Percentiles rank a stretch among this genome's conserved stretches.
Evolutionary conservation across 2,113 vertebrate genomes (phyloP).

Genomic region (Sterrhoptilus dennistouni): DNA sequence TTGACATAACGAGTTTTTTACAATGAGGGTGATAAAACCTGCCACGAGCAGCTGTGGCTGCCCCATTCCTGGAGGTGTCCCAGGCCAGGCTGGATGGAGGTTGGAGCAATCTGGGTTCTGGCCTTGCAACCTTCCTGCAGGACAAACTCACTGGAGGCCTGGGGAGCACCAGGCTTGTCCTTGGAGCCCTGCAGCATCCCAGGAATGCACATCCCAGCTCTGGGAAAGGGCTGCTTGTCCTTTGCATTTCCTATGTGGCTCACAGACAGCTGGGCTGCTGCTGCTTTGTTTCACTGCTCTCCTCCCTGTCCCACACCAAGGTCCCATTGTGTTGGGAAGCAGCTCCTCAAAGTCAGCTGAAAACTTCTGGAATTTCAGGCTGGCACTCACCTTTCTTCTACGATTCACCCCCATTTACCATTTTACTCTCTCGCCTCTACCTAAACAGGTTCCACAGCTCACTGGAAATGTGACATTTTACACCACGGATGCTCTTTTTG

Average conservation of each 20-base stretch:
- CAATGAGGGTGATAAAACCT: neutral
- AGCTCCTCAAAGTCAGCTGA: neutral
- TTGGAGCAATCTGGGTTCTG: neutral
- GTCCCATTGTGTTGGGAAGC: accelerated
- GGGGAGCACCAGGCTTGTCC: neutral
- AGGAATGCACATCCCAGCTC: neutral
- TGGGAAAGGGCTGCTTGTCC: neutral
- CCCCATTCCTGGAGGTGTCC: neutral
- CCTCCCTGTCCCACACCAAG: neutral
- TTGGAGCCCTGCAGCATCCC: neutral
- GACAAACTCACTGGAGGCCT: accelerated
- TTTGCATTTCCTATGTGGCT: accelerated
- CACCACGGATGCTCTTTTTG: neutral
- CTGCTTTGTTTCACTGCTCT: neutral
- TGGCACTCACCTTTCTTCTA: neutral
- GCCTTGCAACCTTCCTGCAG: neutral
- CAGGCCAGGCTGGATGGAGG: neutral
- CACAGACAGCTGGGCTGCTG: neutral
- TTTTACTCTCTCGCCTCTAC: neutral
- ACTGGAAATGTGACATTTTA: neutral
- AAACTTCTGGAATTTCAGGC: neutral
- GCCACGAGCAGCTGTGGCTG: neutral
- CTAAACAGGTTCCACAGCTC: neutral
- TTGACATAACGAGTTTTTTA: neutral
- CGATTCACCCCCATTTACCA: neutral